A percentile compares a stretch with the other conserved stretches of the same genome.
phyloP scores from a whole-genome alignment of 1,140 invertebrate genomes.

The Caenorhabditis tropicalis region DNA sequence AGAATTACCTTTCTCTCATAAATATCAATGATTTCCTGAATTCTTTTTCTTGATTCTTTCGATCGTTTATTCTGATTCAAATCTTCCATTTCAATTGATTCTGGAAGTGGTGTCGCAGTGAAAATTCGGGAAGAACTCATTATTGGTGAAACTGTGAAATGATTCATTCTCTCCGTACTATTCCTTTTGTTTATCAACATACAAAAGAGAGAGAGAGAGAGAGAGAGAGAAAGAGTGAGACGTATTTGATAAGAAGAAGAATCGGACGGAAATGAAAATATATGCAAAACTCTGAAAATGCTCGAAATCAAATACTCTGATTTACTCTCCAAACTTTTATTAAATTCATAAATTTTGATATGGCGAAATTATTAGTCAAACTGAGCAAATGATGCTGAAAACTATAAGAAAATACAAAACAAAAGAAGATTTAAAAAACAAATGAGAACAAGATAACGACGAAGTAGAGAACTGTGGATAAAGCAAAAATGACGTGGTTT shows the following conservation, averaged over 20 bases:
- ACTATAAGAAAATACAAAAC: not conserved
- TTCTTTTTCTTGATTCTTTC: not conserved
- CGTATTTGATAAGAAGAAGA: not conserved
- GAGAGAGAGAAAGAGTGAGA: not conserved
- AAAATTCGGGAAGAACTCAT: slow-evolving; percentile 2
- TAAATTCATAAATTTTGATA: not conserved
- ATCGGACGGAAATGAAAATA: not conserved
- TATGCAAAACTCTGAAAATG: too few species aligned
- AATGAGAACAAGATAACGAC: slow-evolving; percentile 63
- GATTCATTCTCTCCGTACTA: not conserved
- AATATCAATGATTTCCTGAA: not conserved
- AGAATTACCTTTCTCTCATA: not conserved
- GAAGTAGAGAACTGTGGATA: slow-evolving; percentile 59
- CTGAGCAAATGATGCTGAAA: not conserved
- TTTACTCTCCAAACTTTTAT: not conserved
- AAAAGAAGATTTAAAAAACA: slow-evolving; percentile 53
- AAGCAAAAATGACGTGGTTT: slow-evolving; percentile 62
- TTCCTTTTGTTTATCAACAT: not conserved
- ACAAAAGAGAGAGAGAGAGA: not conserved
- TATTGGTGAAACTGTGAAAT: not conserved
- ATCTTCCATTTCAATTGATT: not conserved
- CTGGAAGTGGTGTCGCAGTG: not conserved
- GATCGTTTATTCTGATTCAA: not conserved
- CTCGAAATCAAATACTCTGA: not conserved
- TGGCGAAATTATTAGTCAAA: slow-evolving; percentile 32